Evolutionary conservation across 1,140 invertebrate species (phyloP).

Genomic region (Eriocheir sinensis): DNA sequence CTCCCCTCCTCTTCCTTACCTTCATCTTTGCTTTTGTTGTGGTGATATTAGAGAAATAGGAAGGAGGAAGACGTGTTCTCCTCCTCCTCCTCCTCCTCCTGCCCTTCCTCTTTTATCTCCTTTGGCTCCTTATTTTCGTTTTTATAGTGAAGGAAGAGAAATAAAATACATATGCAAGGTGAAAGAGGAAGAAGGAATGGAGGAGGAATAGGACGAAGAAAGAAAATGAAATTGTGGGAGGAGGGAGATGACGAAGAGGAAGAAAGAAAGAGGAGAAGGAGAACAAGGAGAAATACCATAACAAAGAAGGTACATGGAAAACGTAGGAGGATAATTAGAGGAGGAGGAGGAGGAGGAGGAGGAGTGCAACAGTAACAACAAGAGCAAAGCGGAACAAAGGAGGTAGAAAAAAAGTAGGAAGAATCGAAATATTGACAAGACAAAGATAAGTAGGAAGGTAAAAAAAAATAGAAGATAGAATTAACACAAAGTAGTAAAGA

Average conservation of each 20-base stretch:
- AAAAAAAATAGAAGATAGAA: background rate
- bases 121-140: background rate
- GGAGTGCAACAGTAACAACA: background rate
- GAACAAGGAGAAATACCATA: background rate
- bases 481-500: background rate
- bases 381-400: background rate
- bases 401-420: background rate
- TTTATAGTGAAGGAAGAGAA: no score
- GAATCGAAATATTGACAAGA: background rate
- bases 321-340: background rate
- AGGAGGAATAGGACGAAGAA: no score
- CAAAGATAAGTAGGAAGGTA: background rate
- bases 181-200: no score
- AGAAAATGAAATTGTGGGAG: background rate
- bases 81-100: background rate
- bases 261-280: background rate
- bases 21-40: background rate
- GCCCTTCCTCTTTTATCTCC: background rate
- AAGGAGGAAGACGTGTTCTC: no score
- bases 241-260: background rate
- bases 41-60: background rate
- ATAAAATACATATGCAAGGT: no score
- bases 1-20: background rate
- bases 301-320: background rate
- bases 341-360: conserved; percentile 8